Base-by-base conservation (phyloP, 2,113 vertebrate genomes). In the Chaetodon auriga region DNA sequence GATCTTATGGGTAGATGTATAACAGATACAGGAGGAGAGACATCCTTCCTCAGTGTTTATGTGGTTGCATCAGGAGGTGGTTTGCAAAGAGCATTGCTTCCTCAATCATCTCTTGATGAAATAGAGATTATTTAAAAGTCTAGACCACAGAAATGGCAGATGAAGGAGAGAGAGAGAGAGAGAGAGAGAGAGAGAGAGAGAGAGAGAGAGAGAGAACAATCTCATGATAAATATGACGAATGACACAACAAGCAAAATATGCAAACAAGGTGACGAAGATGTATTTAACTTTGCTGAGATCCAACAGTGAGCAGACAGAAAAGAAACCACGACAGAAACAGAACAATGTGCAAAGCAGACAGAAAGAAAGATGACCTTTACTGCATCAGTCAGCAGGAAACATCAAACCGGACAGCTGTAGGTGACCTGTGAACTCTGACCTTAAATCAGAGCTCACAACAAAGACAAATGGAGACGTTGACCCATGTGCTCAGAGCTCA, bases 401-500 rank as follows among this genome's bases (percentile, higher is more conserved):
- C 38, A n/a, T 66, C 4, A 14, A 71, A 16, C 13, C 16, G 25
- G 68, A 53, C 30, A 74, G 53, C 53, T 16, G 41, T 35, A 68
- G 19, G 2, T 83, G 80, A 91, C 71, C 77, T 66, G 2, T 68
- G 65, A 87, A 76, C 77, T 85, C 21, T 69, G 77, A 82, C 83
- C 76, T 73, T 68, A 77, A 41, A 12, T 64, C 76, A 77, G 55
- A 81, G 71, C 68, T 85, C 61, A 82, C n/a, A 14, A 23, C 12
- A 48, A 68, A 82, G 55, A 85, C 69, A 83, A 78, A 75, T 85
- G 60, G 48, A 75, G 68, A 66, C 0, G 35, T 16, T 57, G 61
- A 74, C 25, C 18, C 65, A n/a, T 63, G 61, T 53, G 60, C 58
- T 38, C 41, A 63, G 15, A 75, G 74, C 10, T 71, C 12, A n/a